Evolutionary conservation across 2,797 vertebrate genomes (phyloP).

Genomic region (Pipistrellus kuhlii): DNA sequence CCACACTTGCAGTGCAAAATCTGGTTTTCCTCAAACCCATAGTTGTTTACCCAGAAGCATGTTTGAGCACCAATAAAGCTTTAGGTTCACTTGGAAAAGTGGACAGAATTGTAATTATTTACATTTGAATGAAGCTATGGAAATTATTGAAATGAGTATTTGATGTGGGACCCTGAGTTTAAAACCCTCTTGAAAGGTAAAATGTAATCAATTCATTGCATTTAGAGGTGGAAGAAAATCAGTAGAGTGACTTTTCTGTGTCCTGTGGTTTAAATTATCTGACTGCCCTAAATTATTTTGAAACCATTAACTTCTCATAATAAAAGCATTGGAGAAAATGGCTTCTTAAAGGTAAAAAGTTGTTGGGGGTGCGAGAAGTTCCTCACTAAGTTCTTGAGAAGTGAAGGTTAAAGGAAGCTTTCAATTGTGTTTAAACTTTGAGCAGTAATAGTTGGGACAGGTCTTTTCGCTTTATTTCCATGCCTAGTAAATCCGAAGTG

Average conservation of each 20-base stretch:
- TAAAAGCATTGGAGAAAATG: slow-evolving; percentile 20
- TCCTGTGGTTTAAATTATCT: slow-evolving; percentile 54
- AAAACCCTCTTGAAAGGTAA: slow-evolving; percentile 26
- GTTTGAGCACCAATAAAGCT: slow-evolving; percentile 41
- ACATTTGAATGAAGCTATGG: slow-evolving; percentile 44
- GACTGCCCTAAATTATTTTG: slow-evolving; percentile 49
- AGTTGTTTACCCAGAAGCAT: slow-evolving; percentile 26
- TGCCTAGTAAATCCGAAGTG: slow-evolving; percentile 59
- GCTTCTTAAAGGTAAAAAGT: slow-evolving; percentile 45
- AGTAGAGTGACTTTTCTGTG: slow-evolving; percentile 45
- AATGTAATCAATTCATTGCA: background rate
- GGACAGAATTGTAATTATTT: slow-evolving; percentile 49
- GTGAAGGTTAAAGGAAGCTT: slow-evolving; percentile 53
- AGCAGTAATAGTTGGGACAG: background rate
- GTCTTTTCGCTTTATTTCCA: slow-evolving; percentile 36
- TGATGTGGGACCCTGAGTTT: background rate
- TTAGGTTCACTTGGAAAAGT: slow-evolving; percentile 58
- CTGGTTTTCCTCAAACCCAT: slow-evolving; percentile 22
- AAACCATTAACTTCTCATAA: slow-evolving; percentile 41
- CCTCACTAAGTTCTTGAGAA: background rate
- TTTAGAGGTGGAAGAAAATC: slow-evolving; percentile 24
- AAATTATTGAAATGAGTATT: slow-evolving; percentile 50
- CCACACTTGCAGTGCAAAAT: background rate
- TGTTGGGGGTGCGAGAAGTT: slow-evolving; percentile 57
- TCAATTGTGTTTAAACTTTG: slow-evolving; percentile 43